Percentiles rank a stretch among this genome's conserved stretches.
These are phyloP conservation scores for Lasiommata megera DNA, from an alignment of 2,888 invertebrate genomes.

Conservation along the genomic window DNA sequence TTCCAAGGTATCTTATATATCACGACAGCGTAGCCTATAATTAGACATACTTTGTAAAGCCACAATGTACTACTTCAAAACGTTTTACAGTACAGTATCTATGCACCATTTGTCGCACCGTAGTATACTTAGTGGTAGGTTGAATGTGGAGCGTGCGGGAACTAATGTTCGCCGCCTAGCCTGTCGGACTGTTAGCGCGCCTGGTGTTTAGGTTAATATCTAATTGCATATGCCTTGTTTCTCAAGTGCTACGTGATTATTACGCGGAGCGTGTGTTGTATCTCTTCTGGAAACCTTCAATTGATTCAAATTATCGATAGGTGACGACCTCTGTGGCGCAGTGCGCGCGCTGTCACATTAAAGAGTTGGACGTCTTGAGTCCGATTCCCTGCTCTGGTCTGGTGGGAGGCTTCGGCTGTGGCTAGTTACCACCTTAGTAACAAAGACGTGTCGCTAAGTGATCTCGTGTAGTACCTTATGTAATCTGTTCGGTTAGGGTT, in stretches of 20 bases:
- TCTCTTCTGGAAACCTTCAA: constrained; percentile 3
- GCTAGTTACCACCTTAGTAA: too few relatives aligned
- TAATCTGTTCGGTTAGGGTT: too few relatives aligned
- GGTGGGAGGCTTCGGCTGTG: too few relatives aligned
- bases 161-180: constrained; percentile 29
- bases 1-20: not conserved
- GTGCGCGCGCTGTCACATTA: too few relatives aligned
- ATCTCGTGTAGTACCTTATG: too few relatives aligned
- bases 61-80: constrained; percentile 4
- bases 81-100: constrained; percentile 8
- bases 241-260: constrained; percentile 9
- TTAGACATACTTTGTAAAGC: not conserved
- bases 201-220: constrained; percentile 22
- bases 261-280: not conserved
- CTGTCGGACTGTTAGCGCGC: constrained; percentile 10
- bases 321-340: not conserved
- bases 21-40: not conserved
- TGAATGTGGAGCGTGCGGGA: constrained; percentile 67
- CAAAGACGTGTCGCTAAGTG: too few relatives aligned
- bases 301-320: constrained; percentile 12
- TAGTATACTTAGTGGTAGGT: constrained; percentile 47
- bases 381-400: too few relatives aligned
- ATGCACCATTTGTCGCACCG: constrained; percentile 22
- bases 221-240: constrained; percentile 16
- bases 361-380: too few relatives aligned